These are phyloP conservation scores for Cryptophagus acutangulus DNA, from an alignment of 2,888 invertebrate genomes.

Conservation along the genomic window DNA sequence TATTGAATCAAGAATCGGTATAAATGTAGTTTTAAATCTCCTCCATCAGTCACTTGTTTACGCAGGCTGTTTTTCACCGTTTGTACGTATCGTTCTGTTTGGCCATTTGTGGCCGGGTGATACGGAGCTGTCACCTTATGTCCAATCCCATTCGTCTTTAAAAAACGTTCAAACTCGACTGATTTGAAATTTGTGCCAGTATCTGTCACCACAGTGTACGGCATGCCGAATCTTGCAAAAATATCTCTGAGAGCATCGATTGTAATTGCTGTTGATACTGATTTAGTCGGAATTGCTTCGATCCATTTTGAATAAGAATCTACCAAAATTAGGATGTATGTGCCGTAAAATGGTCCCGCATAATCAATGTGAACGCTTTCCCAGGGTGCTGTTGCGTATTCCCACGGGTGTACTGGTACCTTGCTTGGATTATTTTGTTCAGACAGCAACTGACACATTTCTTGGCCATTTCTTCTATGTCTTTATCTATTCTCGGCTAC, in stretches of 20 bases:
- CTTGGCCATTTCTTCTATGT: background rate
- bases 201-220: slow-evolving; percentile 17
- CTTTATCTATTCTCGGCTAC: background rate
- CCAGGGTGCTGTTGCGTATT: slow-evolving; percentile 10
- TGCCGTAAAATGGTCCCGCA: slow-evolving; percentile 14
- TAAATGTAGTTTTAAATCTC: background rate
- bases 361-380: slow-evolving; percentile 16
- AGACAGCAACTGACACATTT: background rate
- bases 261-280: slow-evolving; percentile 11
- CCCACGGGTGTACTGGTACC: background rate
- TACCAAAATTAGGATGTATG: slow-evolving; percentile 15
- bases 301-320: slow-evolving; percentile 22
- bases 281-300: slow-evolving; percentile 15
- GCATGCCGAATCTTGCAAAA: slow-evolving; percentile 17
- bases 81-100: slow-evolving; percentile 11
- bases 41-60: background rate
- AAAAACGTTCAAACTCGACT: slow-evolving; percentile 21
- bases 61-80: background rate
- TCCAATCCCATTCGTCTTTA: slow-evolving; percentile 18
- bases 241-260: slow-evolving; percentile 10
- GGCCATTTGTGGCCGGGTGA: slow-evolving; percentile 21
- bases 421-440: slow-evolving; percentile 2
- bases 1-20: background rate
- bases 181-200: slow-evolving; percentile 16
- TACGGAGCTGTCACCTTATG: slow-evolving; percentile 18